A percentile compares a stretch with the other conserved stretches of the same genome.
Evolutionary conservation across 2,113 vertebrate species (phyloP).

Genomic region (Xenus cinereus): DNA sequence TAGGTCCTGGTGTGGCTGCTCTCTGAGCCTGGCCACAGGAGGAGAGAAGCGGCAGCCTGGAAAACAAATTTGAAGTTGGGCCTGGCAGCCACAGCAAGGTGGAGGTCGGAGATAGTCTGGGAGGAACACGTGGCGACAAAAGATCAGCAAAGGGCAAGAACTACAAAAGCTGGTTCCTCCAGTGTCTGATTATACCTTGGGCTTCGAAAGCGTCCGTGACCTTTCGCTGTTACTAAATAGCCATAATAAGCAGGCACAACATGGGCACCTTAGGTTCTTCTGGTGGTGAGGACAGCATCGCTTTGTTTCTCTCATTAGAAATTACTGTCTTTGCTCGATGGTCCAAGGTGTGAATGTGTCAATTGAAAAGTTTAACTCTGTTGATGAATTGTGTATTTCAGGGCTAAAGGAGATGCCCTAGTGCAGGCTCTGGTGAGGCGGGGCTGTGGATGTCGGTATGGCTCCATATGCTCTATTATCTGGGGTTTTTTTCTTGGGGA

Average conservation of each 20-base stretch:
- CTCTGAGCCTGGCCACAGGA: accelerated
- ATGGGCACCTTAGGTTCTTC: neutral
- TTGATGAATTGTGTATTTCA: neutral
- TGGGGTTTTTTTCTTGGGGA: neutral
- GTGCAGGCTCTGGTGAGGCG: neutral
- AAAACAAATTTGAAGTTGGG: neutral
- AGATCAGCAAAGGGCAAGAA: neutral
- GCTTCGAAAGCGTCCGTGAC: accelerated
- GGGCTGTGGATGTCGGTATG: accelerated
- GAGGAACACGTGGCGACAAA: neutral
- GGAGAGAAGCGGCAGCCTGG: neutral
- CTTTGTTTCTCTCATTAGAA: neutral
- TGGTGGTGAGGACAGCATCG: accelerated
- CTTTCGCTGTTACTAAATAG: neutral
- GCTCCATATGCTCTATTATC: accelerated
- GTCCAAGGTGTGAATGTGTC: neutral
- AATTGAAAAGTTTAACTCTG: neutral
- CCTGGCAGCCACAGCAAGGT: neutral
- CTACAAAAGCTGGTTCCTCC: neutral
- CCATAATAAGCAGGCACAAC: neutral
- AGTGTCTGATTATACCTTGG: neutral
- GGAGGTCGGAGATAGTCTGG: accelerated
- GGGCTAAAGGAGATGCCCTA: neutral
- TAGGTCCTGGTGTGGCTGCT: neutral
- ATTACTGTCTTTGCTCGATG: neutral